phyloP scores from a whole-genome alignment of 23 tunicate genomes.

The Oikopleura dioica region DNA sequence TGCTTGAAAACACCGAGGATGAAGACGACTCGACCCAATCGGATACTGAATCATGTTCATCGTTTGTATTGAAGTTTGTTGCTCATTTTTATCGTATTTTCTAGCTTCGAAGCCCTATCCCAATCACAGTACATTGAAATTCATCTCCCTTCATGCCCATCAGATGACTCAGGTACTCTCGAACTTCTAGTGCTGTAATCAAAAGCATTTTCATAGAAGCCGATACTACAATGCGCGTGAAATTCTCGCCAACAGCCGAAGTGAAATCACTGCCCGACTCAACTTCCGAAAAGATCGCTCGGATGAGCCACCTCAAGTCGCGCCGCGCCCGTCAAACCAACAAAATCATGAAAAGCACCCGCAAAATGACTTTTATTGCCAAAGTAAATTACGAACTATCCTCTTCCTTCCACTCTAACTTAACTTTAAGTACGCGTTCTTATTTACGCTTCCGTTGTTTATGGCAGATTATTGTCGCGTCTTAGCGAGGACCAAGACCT shows the following conservation, averaged over 20 bases:
- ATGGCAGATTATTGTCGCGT: constrained; percentile 49
- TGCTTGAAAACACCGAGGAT: not conserved
- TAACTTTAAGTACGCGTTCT: not conserved
- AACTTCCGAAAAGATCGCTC: not conserved
- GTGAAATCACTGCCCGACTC: not conserved
- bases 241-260: not conserved
- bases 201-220: too few relatives aligned
- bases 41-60: too few relatives aligned
- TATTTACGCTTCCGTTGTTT: constrained; percentile 38
- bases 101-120: not conserved
- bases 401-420: not conserved
- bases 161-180: not conserved
- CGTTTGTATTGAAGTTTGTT: too few relatives aligned
- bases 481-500: constrained; percentile 40
- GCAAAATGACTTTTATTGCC: not conserved
- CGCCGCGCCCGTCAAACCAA: not conserved
- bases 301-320: not conserved
- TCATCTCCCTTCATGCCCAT: not conserved
- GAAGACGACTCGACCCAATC: not conserved
- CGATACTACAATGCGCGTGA: too few relatives aligned
- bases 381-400: not conserved
- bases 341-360: not conserved
- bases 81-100: too few relatives aligned
- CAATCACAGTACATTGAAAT: not conserved
- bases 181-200: too few relatives aligned